These are phyloP conservation scores for Cottoperca gobio DNA, from an alignment of 2,797 vertebrate species.

Conservation along the genomic window DNA sequence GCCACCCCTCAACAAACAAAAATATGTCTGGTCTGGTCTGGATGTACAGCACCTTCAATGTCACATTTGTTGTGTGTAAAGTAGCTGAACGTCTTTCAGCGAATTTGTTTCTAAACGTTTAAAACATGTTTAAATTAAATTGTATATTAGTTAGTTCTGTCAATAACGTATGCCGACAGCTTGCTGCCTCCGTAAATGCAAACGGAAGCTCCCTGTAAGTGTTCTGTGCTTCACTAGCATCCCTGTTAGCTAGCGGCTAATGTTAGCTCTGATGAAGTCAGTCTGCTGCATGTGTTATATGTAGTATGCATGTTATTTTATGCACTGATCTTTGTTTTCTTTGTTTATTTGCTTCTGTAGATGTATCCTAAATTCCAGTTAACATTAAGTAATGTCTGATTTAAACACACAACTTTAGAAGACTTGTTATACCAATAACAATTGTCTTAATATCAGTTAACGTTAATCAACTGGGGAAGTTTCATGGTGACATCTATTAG, in stretches of 20 bases:
- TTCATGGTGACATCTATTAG: too few relatives aligned
- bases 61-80: slow-evolving; percentile 66
- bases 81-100: accelerated
- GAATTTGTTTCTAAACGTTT: neutral
- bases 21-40: neutral
- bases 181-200: slow-evolving; percentile 33
- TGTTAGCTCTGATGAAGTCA: neutral
- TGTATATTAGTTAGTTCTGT: slow-evolving; percentile 51
- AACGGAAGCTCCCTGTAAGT: slow-evolving; percentile 71
- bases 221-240: neutral
- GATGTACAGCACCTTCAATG: slow-evolving; percentile 66
- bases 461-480: too few relatives aligned
- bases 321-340: too few relatives aligned
- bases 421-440: too few relatives aligned
- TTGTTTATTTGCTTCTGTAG: too few relatives aligned
- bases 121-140: slow-evolving; percentile 68
- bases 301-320: too few relatives aligned
- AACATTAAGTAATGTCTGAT: too few relatives aligned
- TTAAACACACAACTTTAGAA: too few relatives aligned
- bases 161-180: slow-evolving; percentile 57
- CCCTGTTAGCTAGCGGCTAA: slow-evolving; percentile 39
- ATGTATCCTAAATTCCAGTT: too few relatives aligned
- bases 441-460: too few relatives aligned
- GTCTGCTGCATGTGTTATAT: too few relatives aligned
- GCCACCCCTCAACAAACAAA: neutral